Evolutionary conservation across 2,888 invertebrate genomes (phyloP), one percentile per base, ranked within the genome.

Genomic region (Uropetala carovei): DNA sequence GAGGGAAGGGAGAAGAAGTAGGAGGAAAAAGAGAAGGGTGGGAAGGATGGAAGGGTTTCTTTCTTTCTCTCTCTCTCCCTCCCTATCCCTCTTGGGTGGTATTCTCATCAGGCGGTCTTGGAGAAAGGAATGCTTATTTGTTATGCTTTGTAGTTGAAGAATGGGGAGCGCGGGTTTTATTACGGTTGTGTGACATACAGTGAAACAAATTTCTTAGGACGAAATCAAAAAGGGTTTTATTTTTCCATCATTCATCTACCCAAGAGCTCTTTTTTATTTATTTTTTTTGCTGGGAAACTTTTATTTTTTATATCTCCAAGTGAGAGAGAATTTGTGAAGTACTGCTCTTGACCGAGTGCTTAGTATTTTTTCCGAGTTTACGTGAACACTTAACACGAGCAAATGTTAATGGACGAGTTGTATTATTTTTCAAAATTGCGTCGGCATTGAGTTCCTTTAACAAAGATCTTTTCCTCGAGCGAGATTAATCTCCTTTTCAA

Each of bases 41-140:
- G 18, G 68, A 56, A 18, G 13, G 57, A 13, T 57, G 1, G n/a
- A 18, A n/a, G 75, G 14, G 75, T 75, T 75, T 75, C n/a, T 11
- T 75, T 16, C 14, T n/a, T n/a, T 75, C 14, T 18, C 5, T 5
- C 11, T 64, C 64, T 64, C 64, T 64, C 64, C 11, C 7, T 64
- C 64, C 11, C 64, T 22, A 16, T 75, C 75, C 85, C 57, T 85
- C 85, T 13, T 57, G 84, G 57, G 22, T 84, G n/a, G 8, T 16
- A 57, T 84, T 84, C 84, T 84, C 84, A 84, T 84, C 84, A 84
- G 85, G 85, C 5, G 85, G 22, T 22, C 10, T 43, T 22, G 30
- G 43, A 27, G 75, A 18, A 18, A 11, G 30, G 43, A 83, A 83
- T n/a, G 84, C 57, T 84, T 22, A 56, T 18, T 85, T 85, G 57